Conservation (phyloP, 2,797 vertebrate genomes). For the Dermochelys coriacea region DNA sequence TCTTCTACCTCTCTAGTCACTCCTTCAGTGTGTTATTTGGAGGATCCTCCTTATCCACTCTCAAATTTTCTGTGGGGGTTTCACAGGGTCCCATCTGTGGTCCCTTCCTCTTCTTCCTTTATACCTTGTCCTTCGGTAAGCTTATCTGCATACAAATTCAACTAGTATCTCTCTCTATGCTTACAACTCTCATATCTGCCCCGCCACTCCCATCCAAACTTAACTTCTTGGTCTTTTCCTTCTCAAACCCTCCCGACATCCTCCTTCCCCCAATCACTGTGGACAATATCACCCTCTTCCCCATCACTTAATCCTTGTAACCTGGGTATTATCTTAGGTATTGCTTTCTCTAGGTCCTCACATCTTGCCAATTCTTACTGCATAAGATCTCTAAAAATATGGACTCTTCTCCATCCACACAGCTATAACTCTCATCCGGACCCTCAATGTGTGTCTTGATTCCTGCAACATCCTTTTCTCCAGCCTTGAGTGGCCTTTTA, state of each 20-base stretch:
- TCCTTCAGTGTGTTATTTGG: neutral
- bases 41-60: neutral
- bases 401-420: neutral
- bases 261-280: too few relatives aligned
- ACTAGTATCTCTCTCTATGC: neutral
- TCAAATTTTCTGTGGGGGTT: too few relatives aligned
- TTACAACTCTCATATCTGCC: neutral
- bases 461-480: neutral
- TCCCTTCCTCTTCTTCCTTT: neutral
- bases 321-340: neutral
- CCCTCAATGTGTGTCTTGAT: neutral
- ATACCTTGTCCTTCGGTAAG: neutral
- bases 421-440: neutral
- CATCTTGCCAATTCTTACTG: neutral
- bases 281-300: neutral
- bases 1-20: neutral
- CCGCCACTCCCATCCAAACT: too few relatives aligned
- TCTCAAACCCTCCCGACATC: neutral
- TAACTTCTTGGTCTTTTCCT: neutral
- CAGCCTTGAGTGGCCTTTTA: neutral
- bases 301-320: neutral
- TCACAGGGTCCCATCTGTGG: neutral
- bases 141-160: neutral
- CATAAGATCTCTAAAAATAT: neutral
- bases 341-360: neutral